Evolutionary conservation across 2,113 vertebrate genomes (phyloP).

Genomic region (Engraulis encrasicolus): DNA sequence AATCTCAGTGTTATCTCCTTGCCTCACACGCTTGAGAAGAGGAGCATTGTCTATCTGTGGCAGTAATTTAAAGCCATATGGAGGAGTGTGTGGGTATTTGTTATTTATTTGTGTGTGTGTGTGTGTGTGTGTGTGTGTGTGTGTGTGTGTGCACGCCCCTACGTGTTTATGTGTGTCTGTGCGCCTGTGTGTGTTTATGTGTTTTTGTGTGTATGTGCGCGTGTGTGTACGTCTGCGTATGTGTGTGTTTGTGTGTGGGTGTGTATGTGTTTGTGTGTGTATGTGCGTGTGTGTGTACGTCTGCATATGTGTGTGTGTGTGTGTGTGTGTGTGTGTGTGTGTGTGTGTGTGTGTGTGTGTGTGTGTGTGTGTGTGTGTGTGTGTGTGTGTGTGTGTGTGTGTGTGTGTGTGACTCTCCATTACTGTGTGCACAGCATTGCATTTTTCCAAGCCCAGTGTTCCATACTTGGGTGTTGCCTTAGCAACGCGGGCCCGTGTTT

Average conservation of each 20-base stretch:
- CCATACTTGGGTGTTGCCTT: constrained; percentile 52
- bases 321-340: not conserved
- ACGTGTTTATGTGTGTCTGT: not conserved
- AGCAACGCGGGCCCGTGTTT: constrained; percentile 56
- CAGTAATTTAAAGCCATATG: not conserved
- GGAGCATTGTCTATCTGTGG: not conserved
- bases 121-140: not conserved
- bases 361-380: not conserved
- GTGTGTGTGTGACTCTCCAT: constrained; percentile 16
- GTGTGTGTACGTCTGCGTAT: not conserved
- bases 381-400: not conserved
- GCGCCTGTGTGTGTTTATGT: not conserved
- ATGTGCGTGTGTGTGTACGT: not conserved
- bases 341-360: too few species aligned
- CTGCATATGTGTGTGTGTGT: not conserved
- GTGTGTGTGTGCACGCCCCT: too few species aligned
- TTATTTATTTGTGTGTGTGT: not conserved
- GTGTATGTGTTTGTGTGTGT: not conserved
- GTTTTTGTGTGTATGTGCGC: too few species aligned
- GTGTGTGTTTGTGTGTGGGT: not conserved
- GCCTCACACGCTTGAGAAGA: constrained; percentile 6
- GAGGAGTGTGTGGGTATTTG: not conserved
- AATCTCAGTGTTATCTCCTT: not conserved
- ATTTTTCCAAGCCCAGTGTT: constrained; percentile 34
- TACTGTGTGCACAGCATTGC: constrained; percentile 21